These are phyloP conservation scores for Clarias magur DNA, from an alignment of 2,113 vertebrate species.

Conservation along the genomic window DNA sequence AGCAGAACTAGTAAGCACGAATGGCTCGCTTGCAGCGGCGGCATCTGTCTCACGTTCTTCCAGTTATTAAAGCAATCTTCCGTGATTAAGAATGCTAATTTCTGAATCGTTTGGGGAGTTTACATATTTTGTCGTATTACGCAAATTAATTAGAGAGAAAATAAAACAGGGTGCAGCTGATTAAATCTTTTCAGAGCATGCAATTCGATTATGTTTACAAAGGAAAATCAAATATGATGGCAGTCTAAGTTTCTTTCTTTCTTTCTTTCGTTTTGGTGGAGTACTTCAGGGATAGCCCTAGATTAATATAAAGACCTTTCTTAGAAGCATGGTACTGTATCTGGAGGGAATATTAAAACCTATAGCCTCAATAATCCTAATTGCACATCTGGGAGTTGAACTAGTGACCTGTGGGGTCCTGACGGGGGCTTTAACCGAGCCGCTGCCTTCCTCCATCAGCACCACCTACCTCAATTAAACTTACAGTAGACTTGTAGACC, in stretches of 20 bases:
- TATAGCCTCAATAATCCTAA: neutral
- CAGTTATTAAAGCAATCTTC: constrained; percentile 77
- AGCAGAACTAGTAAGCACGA: constrained; percentile 63
- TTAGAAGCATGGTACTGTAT: neutral
- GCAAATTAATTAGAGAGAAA: constrained; percentile 78
- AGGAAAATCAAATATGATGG: constrained; percentile 34
- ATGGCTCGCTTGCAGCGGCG: constrained; percentile 67
- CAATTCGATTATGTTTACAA: constrained; percentile 61
- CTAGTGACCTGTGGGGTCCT: constrained; percentile 1
- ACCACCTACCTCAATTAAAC: constrained; percentile 16
- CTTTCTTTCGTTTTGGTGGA: neutral
- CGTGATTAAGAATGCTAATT: constrained; percentile 80
- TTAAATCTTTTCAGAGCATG: constrained; percentile 66
- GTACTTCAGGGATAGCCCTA: neutral
- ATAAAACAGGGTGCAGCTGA: constrained; percentile 71
- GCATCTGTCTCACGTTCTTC: constrained; percentile 73
- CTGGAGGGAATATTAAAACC: neutral
- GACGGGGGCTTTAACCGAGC: neutral
- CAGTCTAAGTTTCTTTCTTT: constrained; percentile 15
- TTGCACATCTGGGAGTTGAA: constrained; percentile 13
- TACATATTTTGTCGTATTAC: constrained; percentile 65
- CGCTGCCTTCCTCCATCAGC: neutral
- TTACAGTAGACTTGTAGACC: constrained; percentile 26
- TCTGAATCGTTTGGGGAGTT: constrained; percentile 67
- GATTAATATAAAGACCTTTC: neutral